Conservation (phyloP, 2,797 vertebrate species). For the Atherinosoma microstoma region DNA sequence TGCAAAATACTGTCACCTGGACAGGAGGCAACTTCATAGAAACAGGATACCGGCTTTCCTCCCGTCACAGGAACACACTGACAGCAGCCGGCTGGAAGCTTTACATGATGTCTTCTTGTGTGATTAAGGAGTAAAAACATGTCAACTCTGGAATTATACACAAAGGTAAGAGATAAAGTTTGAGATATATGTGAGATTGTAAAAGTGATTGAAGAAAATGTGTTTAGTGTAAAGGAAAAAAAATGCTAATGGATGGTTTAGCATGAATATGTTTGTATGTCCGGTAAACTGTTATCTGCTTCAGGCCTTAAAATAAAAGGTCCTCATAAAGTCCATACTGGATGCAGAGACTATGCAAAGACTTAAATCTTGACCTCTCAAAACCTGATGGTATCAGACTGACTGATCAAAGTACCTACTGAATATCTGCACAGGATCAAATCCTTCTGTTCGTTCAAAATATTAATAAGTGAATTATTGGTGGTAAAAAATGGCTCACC, state of each 20-base stretch:
- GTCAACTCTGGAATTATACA: constrained; percentile 82
- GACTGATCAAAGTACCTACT: background rate
- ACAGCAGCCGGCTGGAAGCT: background rate
- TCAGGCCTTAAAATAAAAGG: background rate
- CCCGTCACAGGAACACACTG: constrained; percentile 3
- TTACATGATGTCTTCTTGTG: background rate
- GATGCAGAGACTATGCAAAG: background rate
- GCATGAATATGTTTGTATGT: background rate
- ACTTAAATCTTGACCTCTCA: background rate
- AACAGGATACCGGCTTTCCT: constrained; percentile 32
- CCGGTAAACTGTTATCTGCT: too few species aligned
- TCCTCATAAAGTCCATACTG: background rate
- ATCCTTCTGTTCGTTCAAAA: background rate
- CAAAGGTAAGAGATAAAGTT: constrained; percentile 75
- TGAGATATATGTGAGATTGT: background rate
- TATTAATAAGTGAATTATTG: background rate
- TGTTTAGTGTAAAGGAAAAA: background rate
- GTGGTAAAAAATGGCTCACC: constrained; percentile 61
- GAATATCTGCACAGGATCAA: background rate
- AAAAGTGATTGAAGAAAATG: background rate
- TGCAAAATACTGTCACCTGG: constrained; percentile 62
- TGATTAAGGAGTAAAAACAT: constrained; percentile 54
- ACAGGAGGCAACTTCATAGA: constrained; percentile 10
- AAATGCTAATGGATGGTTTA: background rate
- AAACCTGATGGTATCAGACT: background rate